Conservation (phyloP, 2,113 vertebrate genomes). For the Petrocephalus zakoni region DNA sequence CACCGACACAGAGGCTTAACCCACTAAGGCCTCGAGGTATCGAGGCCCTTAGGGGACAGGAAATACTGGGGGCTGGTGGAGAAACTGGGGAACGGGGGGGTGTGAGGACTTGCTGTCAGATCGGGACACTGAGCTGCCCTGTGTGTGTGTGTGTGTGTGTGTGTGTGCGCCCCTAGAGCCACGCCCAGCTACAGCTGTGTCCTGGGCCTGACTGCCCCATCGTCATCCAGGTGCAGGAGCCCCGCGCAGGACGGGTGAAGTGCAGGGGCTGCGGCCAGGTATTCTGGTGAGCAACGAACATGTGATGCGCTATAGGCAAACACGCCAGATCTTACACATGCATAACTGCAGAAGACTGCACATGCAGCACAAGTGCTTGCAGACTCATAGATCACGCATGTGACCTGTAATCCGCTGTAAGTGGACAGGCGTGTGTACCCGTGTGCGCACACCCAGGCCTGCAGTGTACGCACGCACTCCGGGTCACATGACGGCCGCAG, state of each 20-base stretch:
- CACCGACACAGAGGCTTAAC: no score
- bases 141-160: neutral
- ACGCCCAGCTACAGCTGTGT: constrained; percentile 96
- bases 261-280: constrained; percentile 94
- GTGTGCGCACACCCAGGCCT: neutral
- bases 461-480: neutral
- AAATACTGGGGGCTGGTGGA: neutral
- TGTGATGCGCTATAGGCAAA: neutral
- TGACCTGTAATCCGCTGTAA: neutral
- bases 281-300: constrained; percentile 75
- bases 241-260: constrained; percentile 90
- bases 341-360: neutral
- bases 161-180: constrained; percentile 67
- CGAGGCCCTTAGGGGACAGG: neutral
- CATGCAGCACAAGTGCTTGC: neutral
- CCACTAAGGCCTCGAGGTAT: neutral
- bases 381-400: neutral
- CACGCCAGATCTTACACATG: neutral
- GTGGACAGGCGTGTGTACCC: neutral
- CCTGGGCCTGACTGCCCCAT: constrained; percentile 97
- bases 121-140: neutral
- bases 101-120: neutral
- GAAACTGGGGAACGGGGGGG: neutral
- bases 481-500: neutral
- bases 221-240: constrained; percentile 97